phyloP scores from a whole-genome alignment of 2,797 vertebrate species.

The Limnodromus scolopaceus region DNA sequence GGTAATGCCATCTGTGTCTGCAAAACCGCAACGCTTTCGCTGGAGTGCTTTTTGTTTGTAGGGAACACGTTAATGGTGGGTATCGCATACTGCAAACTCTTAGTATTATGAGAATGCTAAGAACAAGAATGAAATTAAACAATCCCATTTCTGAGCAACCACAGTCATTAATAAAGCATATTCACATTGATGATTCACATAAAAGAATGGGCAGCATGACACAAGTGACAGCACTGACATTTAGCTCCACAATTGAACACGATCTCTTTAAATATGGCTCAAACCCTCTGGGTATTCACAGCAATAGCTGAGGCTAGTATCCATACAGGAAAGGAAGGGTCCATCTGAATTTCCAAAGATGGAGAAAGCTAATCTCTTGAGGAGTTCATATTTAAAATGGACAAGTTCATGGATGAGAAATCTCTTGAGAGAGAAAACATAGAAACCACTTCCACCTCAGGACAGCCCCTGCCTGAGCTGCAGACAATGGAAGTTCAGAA shows the following conservation, averaged over 20 bases:
- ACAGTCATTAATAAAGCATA: not conserved
- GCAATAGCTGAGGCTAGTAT: not conserved
- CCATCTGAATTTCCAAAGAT: not conserved
- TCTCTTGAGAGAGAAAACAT: not conserved
- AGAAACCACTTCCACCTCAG: not conserved
- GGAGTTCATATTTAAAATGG: not conserved
- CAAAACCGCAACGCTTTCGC: constrained; percentile 15
- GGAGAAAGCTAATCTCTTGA: not conserved
- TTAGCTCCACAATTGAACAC: not conserved
- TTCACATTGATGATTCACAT: not conserved
- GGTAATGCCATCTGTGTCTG: constrained; percentile 71
- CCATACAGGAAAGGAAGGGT: not conserved
- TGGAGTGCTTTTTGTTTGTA: constrained; percentile 64
- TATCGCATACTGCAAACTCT: constrained; percentile 32
- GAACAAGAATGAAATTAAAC: not conserved
- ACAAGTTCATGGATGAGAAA: not conserved
- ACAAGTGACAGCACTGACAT: not conserved
- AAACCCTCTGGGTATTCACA: not conserved
- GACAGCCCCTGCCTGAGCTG: not conserved
- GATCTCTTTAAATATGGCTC: not conserved
- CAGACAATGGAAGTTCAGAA: not conserved
- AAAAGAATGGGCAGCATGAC: not conserved
- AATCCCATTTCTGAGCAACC: not conserved
- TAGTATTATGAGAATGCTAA: not conserved
- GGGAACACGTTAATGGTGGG: constrained; percentile 51